Percentiles rank a stretch among this genome's conserved stretches.
Conservation (phyloP, 2,113 vertebrate species). For the Eretmochelys imbricata region DNA sequence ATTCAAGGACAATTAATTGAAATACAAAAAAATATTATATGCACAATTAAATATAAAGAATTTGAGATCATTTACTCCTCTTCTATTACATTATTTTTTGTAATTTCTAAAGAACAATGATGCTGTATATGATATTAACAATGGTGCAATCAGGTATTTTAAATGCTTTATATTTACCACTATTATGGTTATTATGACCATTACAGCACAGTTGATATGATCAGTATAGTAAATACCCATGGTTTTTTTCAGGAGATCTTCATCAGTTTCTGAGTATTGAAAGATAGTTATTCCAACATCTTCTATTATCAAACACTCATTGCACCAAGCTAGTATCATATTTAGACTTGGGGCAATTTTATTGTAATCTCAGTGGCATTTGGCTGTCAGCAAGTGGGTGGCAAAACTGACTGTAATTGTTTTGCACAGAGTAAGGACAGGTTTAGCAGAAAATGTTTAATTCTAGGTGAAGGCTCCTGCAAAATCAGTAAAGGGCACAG, state of each 20-base stretch:
- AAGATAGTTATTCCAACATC: conserved; percentile 51
- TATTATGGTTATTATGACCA: conserved; percentile 3
- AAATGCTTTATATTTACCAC: conserved; percentile 19
- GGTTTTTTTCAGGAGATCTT: conserved; percentile 33
- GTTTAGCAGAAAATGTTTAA: conserved; percentile 87
- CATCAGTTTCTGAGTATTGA: conserved; percentile 2
- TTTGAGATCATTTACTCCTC: conserved; percentile 32
- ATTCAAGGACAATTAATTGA: background rate
- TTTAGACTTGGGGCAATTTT: conserved; percentile 80
- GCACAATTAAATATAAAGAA: conserved; percentile 55
- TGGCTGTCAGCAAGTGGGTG: conserved; percentile 87
- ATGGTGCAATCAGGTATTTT: conserved; percentile 1
- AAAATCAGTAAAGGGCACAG: conserved; percentile 84
- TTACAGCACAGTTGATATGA: background rate
- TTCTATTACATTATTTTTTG: background rate
- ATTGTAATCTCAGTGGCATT: conserved; percentile 82
- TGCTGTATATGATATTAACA: conserved; percentile 19
- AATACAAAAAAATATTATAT: background rate
- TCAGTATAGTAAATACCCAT: conserved; percentile 33
- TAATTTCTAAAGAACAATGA: background rate
- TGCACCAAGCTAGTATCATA: conserved; percentile 64
- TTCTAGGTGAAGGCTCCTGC: conserved; percentile 91
- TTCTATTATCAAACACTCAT: conserved; percentile 52
- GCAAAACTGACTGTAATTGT: conserved; percentile 89
- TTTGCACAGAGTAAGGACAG: conserved; percentile 83